A percentile compares a stretch with the other conserved stretches of the same genome.
These are phyloP conservation scores for Sebastes elongatus DNA, from an alignment of 2,797 vertebrate genomes.

Conservation along the genomic window DNA sequence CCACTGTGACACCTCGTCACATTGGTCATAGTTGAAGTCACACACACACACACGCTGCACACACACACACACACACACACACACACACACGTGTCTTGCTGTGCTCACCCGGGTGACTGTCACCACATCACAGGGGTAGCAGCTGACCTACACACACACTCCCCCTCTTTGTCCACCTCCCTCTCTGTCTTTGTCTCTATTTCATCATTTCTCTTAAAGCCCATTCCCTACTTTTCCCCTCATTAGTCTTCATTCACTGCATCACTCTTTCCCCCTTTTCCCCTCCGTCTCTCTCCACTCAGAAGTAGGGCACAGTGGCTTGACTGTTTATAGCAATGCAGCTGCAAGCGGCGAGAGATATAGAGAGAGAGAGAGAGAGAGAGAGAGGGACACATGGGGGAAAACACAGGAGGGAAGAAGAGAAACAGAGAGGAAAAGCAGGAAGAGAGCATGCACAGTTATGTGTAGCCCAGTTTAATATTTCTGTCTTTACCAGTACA, in stretches of 20 bases:
- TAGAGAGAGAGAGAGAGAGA: conserved; percentile 1
- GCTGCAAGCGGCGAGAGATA: conserved; percentile 57
- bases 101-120: conserved; percentile 49
- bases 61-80: conserved; percentile 2
- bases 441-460: conserved; percentile 1
- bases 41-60: conserved; percentile 10
- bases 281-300: conserved; percentile 37
- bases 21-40: conserved; percentile 30
- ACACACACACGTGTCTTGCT: conserved; percentile 18
- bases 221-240: conserved; percentile 36
- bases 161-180: background rate
- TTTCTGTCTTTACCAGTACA: conserved; percentile 1
- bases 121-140: conserved; percentile 60
- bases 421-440: background rate
- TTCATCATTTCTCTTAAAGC: conserved; percentile 43
- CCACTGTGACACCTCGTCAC: conserved; percentile 44
- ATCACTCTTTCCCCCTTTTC: conserved; percentile 47
- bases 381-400: background rate
- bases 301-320: conserved; percentile 80
- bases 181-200: conserved; percentile 32
- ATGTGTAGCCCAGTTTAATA: conserved; percentile 19
- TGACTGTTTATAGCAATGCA: conserved; percentile 75
- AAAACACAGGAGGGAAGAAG: conserved; percentile 15
- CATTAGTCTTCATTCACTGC: conserved; percentile 54
- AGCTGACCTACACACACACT: conserved; percentile 41